Conservation (phyloP, 2,113 vertebrate genomes). For the Ptilorrhoa leucosticta region DNA sequence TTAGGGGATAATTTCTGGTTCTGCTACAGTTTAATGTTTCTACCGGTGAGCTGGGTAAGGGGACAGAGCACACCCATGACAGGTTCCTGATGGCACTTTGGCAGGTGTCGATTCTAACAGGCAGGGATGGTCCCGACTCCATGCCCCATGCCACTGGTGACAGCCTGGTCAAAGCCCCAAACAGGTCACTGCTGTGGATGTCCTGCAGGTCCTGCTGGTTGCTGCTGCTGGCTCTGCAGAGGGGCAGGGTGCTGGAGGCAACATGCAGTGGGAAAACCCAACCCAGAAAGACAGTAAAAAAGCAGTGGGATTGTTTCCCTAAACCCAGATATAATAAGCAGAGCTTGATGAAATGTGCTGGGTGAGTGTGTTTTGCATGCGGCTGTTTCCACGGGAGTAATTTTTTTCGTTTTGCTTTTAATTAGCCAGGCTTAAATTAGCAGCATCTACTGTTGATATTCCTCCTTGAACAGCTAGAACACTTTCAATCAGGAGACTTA, state of each 20-base stretch:
- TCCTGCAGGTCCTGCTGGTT: neutral
- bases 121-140: neutral
- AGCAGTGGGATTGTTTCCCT: neutral
- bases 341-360: neutral
- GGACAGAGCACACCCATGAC: neutral
- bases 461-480: constrained; percentile 47
- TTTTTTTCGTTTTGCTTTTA: constrained; percentile 46
- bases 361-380: neutral
- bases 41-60: neutral
- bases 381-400: constrained; percentile 46
- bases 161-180: neutral
- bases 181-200: rapidly evolving
- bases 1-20: neutral
- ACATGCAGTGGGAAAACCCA: rapidly evolving
- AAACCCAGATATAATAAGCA: neutral
- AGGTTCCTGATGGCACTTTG: neutral
- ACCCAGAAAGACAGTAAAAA: neutral
- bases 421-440: constrained; percentile 74
- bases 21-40: neutral
- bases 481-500: constrained; percentile 68
- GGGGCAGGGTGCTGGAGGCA: neutral
- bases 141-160: rapidly evolving
- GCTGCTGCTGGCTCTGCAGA: neutral
- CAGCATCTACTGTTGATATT: constrained; percentile 68
- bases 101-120: neutral